Evolutionary conservation across 2,113 vertebrate species (phyloP).

Genomic region (Xiphophorus maculatus): DNA sequence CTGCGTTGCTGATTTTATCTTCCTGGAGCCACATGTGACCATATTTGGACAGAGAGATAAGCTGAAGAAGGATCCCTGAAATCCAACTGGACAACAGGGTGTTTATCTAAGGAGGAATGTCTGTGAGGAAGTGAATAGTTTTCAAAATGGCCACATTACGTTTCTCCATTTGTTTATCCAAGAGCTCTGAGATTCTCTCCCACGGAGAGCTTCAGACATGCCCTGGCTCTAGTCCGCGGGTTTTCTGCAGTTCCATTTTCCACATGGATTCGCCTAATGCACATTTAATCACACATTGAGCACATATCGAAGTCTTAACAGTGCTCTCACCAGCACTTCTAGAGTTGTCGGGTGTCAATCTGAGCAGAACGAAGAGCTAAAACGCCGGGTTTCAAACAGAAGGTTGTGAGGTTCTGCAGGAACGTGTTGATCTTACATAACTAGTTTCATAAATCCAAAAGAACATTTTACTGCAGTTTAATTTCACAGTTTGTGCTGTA

Average conservation of each 20-base stretch:
- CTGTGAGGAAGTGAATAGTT: background rate
- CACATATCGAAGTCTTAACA: background rate
- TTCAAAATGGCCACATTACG: background rate
- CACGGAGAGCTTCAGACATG: background rate
- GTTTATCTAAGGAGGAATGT: constrained; percentile 1
- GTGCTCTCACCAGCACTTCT: background rate
- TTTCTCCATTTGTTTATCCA: background rate
- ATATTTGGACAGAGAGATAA: background rate
- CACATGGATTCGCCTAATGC: background rate
- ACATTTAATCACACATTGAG: background rate
- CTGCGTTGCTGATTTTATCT: background rate
- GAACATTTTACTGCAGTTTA: background rate
- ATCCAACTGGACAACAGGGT: background rate
- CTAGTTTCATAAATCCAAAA: background rate
- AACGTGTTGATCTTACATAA: background rate
- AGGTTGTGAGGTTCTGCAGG: background rate
- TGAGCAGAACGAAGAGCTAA: too few species aligned
- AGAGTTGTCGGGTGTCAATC: background rate
- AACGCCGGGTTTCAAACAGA: too few species aligned
- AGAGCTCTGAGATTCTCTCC: background rate
- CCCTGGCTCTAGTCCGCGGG: background rate
- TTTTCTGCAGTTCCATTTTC: background rate
- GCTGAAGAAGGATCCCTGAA: background rate
- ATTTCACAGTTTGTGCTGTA: background rate
- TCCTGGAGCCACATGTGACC: background rate